Conservation (phyloP, 2,113 vertebrate genomes). For the Megaceryle torquata region DNA sequence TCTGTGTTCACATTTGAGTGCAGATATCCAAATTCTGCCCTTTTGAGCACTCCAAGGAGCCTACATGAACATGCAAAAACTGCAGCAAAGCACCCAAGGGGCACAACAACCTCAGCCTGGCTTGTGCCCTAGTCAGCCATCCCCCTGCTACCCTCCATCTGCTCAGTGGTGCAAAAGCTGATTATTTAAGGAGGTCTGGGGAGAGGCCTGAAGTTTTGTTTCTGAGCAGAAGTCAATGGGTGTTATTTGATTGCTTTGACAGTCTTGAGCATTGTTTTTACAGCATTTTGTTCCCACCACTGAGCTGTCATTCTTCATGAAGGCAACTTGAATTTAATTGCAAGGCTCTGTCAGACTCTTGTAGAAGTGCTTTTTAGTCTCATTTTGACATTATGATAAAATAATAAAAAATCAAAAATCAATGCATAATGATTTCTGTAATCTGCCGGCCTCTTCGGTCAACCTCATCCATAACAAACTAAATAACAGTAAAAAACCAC, state of each 20-base stretch:
- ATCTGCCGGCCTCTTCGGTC: background rate
- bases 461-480: background rate
- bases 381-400: background rate
- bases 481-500: background rate
- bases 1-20: background rate
- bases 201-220: background rate
- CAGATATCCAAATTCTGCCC: background rate
- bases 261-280: background rate
- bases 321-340: slow-evolving; percentile 4
- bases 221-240: background rate
- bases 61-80: background rate
- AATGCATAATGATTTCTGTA: background rate
- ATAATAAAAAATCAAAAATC: background rate
- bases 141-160: background rate
- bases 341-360: background rate
- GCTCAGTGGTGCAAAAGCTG: background rate
- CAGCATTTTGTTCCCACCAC: background rate
- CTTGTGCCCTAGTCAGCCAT: background rate
- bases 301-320: slow-evolving; percentile 7
- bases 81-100: background rate
- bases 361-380: background rate
- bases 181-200: background rate
- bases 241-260: background rate
- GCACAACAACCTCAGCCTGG: background rate
- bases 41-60: background rate